These are phyloP conservation scores for Lithophane socia DNA, from an alignment of 2,888 invertebrate species.

Conservation along the genomic window DNA sequence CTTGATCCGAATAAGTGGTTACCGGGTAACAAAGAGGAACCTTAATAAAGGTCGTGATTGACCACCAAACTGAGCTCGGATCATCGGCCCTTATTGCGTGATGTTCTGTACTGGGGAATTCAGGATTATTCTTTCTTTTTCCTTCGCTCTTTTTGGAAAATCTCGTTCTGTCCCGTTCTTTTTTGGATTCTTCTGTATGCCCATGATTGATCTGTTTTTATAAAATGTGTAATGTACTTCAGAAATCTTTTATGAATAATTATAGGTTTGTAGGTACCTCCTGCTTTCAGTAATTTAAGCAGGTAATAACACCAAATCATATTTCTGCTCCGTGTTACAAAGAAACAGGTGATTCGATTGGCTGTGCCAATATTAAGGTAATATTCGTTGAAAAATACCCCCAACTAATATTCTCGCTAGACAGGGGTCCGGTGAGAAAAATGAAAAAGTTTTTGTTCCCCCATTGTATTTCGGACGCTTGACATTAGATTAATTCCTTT, in stretches of 20 bases:
- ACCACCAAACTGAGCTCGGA: constrained; percentile 52
- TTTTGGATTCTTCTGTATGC: neutral
- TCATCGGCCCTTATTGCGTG: constrained; percentile 48
- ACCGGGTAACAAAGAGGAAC: constrained; percentile 53
- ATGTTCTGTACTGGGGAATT: constrained; percentile 29
- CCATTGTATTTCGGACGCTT: constrained; percentile 74
- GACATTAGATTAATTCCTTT: constrained; percentile 78
- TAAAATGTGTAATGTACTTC: neutral
- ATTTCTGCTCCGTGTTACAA: constrained; percentile 2
- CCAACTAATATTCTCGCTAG: constrained; percentile 55
- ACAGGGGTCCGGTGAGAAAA: constrained; percentile 64
- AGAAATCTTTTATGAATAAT: neutral
- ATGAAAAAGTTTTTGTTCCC: constrained; percentile 72
- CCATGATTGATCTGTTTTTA: neutral
- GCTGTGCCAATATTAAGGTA: constrained; percentile 43
- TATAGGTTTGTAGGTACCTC: neutral
- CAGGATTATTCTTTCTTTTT: constrained; percentile 20
- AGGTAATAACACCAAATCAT: neutral
- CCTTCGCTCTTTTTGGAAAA: neutral
- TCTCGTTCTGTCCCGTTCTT: neutral
- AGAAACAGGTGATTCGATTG: constrained; percentile 30
- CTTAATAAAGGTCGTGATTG: constrained; percentile 59
- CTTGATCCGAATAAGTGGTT: constrained; percentile 60
- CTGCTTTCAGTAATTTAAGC: neutral
- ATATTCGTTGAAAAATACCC: constrained; percentile 54